These are phyloP conservation scores for Idaea straminata DNA, from an alignment of 2,888 invertebrate species.

Conservation along the genomic window DNA sequence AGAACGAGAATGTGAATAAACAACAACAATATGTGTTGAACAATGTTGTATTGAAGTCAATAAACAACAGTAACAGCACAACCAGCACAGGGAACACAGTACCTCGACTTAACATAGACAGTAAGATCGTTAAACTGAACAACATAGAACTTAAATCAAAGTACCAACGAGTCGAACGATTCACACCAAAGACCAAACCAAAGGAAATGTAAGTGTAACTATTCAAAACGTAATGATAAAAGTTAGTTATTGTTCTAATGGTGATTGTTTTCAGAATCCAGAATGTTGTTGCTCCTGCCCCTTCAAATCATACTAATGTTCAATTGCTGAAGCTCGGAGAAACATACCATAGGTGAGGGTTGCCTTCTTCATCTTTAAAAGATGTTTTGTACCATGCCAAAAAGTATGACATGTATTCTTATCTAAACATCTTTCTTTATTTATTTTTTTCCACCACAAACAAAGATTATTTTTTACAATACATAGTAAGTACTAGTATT, in stretches of 20 bases:
- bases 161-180: conserved; percentile 43
- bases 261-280: not conserved
- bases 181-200: conserved; percentile 68
- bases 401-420: too few relatives aligned
- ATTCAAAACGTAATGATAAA: not conserved
- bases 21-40: conserved; percentile 48
- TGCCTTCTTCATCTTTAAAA: not conserved
- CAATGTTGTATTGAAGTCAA: conserved; percentile 53
- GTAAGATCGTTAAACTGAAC: conserved; percentile 65
- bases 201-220: conserved; percentile 60
- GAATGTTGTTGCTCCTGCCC: conserved; percentile 18
- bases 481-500: too few relatives aligned
- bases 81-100: conserved; percentile 39
- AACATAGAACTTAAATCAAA: conserved; percentile 47
- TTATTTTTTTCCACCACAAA: too few relatives aligned
- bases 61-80: conserved; percentile 31
- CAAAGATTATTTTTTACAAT: too few relatives aligned
- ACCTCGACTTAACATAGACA: conserved; percentile 61
- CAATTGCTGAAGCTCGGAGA: conserved; percentile 70
- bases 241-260: not conserved
- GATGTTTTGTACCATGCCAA: too few relatives aligned
- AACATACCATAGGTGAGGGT: conserved; percentile 68
- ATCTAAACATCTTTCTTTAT: too few relatives aligned
- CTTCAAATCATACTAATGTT: conserved; percentile 60
- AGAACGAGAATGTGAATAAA: conserved; percentile 50